Base-by-base conservation (phyloP, 2,113 vertebrate species). In the Menura novaehollandiae region DNA sequence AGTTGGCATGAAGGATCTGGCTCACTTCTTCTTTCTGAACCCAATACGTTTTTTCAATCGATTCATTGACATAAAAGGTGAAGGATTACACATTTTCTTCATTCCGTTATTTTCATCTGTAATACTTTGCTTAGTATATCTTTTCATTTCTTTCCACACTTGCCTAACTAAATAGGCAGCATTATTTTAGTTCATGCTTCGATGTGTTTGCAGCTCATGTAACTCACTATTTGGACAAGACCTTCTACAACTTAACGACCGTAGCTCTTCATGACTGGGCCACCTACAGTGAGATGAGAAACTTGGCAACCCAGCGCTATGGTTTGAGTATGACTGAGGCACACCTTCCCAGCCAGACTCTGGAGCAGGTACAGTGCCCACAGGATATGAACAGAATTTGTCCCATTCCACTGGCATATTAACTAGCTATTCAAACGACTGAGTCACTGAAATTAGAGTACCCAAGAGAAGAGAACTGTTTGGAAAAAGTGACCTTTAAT, bases 191-290 rank as follows among this genome's bases (percentile, higher is more conserved):
- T 80, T 75, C 33, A 60, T 82, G 33, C 76, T 79, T 75, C 59
- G 63, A 1, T 75, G 24, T 83, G 27, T 56, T 95, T 95, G 47
- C 97, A 99, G 99, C 99, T 64, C 99, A 99, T 46, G 99, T 99
- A 91, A 99, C 99, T 41, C 99, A 99, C 94, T 99, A 99, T 93
- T 97, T 99, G 97, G 99, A 99, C 92, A 99, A 99, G 98, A 99
- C 99, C 2, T 99, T 99, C 98, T 99, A 99, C 98, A 99, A 99
- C 95, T 97, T 99, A 80, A 99, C 99, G 0, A 99, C 99, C 0
- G 99, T 99, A 37, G 99, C 99, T 88, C 98, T 99, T 80, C 99
- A 99, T 24, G 99, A 99, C 96, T 99, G 99, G 99, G 99, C 99
- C 95, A 99, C 99, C 23, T 99, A 99, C 94, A 99, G 99, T 39